Evolutionary conservation across 2,113 vertebrate species (phyloP).

Genomic region (Vireo altiloquus): DNA sequence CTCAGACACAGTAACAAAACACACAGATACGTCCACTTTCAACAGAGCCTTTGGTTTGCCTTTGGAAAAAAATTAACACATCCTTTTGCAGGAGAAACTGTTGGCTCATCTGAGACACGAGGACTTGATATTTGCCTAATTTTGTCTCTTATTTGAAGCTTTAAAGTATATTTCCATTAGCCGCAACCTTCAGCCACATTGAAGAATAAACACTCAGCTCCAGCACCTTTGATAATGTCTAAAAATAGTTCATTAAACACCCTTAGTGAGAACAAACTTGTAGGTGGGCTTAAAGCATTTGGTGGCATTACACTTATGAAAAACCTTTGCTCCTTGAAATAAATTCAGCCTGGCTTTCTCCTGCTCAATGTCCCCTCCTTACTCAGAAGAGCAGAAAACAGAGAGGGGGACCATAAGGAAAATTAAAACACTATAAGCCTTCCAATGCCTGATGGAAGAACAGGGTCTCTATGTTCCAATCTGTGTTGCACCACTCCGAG

Average conservation of each 20-base stretch:
- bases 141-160: not conserved
- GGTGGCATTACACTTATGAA: not conserved
- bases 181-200: not conserved
- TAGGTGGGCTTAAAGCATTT: not conserved
- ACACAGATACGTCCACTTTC: not conserved
- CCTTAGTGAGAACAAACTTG: not conserved
- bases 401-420: not conserved
- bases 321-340: not conserved
- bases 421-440: not conserved
- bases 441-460: not conserved
- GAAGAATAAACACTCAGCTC: not conserved
- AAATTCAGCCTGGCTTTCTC: not conserved
- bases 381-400: not conserved
- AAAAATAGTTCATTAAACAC: not conserved
- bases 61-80: not conserved
- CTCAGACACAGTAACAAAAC: not conserved
- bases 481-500: not conserved
- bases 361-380: not conserved
- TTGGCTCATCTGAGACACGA: fast-evolving
- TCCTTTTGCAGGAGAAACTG: not conserved
- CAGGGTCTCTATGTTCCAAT: not conserved
- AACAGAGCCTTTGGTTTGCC: not conserved
- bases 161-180: not conserved
- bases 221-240: not conserved
- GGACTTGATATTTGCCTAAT: not conserved